These are phyloP conservation scores for Luperina nickerlii DNA, from an alignment of 2,888 invertebrate species.

Conservation along the genomic window DNA sequence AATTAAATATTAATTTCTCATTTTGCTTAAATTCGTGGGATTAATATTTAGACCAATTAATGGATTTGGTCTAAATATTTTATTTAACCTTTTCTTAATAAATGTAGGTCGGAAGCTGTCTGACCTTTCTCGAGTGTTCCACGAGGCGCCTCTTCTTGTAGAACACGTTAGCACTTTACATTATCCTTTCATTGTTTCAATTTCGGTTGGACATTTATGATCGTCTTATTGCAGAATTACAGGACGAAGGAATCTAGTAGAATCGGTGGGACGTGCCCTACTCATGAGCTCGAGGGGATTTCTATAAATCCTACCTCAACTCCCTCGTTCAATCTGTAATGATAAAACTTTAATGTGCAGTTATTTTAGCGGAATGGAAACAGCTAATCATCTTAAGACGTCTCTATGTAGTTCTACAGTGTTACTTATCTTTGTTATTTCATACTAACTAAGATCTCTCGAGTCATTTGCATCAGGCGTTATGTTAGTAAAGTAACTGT, in stretches of 20 bases:
- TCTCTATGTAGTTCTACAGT: slow-evolving; percentile 35
- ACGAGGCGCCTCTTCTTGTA: slow-evolving; percentile 30
- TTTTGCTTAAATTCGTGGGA: slow-evolving; percentile 28
- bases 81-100: slow-evolving; percentile 36
- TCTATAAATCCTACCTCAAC: slow-evolving; percentile 60
- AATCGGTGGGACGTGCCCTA: slow-evolving; percentile 66
- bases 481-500: background rate
- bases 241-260: slow-evolving; percentile 58
- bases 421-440: slow-evolving; percentile 57
- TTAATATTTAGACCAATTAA: slow-evolving; percentile 29
- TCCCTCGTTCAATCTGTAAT: slow-evolving; percentile 68
- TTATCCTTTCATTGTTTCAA: slow-evolving; percentile 65
- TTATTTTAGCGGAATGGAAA: slow-evolving; percentile 54
- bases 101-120: slow-evolving; percentile 49
- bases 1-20: slow-evolving; percentile 34
- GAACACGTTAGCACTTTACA: slow-evolving; percentile 53
- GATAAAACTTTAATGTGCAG: slow-evolving; percentile 69
- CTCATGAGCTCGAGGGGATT: slow-evolving; percentile 65
- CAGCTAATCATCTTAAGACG: slow-evolving; percentile 46
- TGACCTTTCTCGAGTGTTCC: slow-evolving; percentile 43
- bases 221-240: slow-evolving; percentile 64
- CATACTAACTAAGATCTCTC: slow-evolving; percentile 44
- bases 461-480: slow-evolving; percentile 32
- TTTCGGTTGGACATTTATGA: slow-evolving; percentile 67
- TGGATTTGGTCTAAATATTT: slow-evolving; percentile 41